A percentile compares a stretch with the other conserved stretches of the same genome.
These are phyloP conservation scores for Limnephilus lunatus DNA, from an alignment of 2,888 invertebrate species.

Conservation along the genomic window DNA sequence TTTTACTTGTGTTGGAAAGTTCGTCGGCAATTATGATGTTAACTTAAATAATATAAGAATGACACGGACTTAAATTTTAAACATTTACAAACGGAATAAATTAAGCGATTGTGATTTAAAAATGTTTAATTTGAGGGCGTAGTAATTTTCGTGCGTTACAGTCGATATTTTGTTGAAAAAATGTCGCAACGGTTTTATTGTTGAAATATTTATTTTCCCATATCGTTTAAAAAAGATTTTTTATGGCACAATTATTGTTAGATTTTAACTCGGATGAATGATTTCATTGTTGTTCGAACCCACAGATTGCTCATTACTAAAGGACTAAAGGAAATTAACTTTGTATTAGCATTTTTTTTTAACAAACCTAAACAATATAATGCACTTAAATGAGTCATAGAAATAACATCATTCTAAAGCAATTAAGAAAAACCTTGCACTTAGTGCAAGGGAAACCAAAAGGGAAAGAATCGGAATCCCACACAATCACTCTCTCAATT, in stretches of 20 bases:
- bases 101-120: neutral
- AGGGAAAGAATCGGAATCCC: no score
- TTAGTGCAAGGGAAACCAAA: no score
- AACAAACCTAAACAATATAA: no score
- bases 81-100: neutral
- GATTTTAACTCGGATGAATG: neutral
- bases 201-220: neutral
- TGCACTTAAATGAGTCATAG: no score
- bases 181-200: neutral
- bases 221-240: neutral
- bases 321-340: neutral
- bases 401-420: no score
- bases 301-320: neutral
- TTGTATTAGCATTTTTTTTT: neutral
- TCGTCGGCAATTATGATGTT: neutral
- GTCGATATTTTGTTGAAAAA: neutral
- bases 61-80: neutral
- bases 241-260: neutral
- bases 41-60: neutral
- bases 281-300: neutral
- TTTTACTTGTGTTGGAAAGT: neutral
- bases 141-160: neutral
- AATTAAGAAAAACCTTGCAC: no score
- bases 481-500: no score
- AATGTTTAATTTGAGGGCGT: neutral